These are phyloP conservation scores for Manacus vitellinus DNA, from an alignment of 2,113 vertebrate genomes.

Conservation along the genomic window DNA sequence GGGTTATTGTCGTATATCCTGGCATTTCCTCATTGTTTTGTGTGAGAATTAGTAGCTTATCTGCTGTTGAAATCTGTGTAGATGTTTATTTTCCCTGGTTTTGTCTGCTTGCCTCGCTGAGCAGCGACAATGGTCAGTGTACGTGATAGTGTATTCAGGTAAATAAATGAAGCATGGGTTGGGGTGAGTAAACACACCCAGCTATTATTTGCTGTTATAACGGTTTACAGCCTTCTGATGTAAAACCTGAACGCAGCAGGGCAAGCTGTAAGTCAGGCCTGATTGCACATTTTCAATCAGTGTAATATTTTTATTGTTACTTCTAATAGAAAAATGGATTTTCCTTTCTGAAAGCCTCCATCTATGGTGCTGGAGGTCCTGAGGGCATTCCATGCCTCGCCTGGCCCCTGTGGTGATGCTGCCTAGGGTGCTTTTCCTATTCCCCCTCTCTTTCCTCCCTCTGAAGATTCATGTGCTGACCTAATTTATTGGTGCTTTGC, in stretches of 20 bases:
- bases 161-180: conserved; percentile 43
- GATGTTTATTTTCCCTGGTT: conserved; percentile 4
- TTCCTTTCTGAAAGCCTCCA: not conserved
- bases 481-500: not conserved
- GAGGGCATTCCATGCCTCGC: not conserved
- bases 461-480: not conserved
- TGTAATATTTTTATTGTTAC: conserved; percentile 28
- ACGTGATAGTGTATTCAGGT: not conserved
- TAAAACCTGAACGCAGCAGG: conserved; percentile 17
- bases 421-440: not conserved
- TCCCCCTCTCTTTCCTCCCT: not conserved
- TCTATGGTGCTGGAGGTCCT: not conserved
- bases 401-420: not conserved
- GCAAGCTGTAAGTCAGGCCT: conserved; percentile 20
- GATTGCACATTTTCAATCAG: conserved; percentile 34
- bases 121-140: conserved; percentile 17
- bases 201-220: conserved; percentile 32
- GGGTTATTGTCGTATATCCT: not conserved
- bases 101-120: not conserved
- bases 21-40: conserved; percentile 33
- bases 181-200: conserved; percentile 10
- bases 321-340: conserved; percentile 35
- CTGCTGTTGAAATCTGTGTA: conserved; percentile 3
- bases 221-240: not conserved
- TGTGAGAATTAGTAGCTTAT: conserved; percentile 30